Evolutionary conservation across 2,888 invertebrate species (phyloP), one percentile per base, ranked within the genome.

Genomic region (Microctonus hyperodae): DNA sequence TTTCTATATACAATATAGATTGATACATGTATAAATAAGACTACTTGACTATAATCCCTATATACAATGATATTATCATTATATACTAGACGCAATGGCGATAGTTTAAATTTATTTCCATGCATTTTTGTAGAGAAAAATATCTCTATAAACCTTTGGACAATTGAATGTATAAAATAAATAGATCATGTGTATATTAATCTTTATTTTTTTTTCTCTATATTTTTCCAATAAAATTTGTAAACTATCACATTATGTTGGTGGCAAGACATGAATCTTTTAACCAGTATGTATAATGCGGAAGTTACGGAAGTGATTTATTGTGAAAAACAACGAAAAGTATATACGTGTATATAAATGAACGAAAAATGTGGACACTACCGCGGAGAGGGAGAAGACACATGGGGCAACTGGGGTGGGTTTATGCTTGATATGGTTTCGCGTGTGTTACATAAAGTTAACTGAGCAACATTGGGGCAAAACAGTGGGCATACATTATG

Each of bases 401-500:
- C 67, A 67, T 67, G 66, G 66, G 56, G 48, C 66, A 56, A 44
- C 35, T 57, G 37, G 31, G 56, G 57, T 62, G 60, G 60, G 53
- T 3, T 66, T 66, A 25, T 51, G 66, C 58, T 66, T 66, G 66
- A 61, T 65, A 37, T 44, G 66, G 66, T 61, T 61, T 33, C 44
- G 61, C 31, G 60, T 50, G 53, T 40, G 61, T 66, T 66, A 61
- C n/a, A n/a, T 66, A 66, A 65, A 65, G 59, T 55, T 60, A 65
- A 65, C 65, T 65, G 65, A 59, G 53, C 53, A 65, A 60, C 60
- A 48, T 44, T 60, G 60, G 35, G 55, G 60, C 56, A 61, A 67
- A 67, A 67, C 63, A 67, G 63, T 63, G 63, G 51, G 67, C 67
- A 66, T 70, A 70, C 62, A 70, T 70, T 68, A 66, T 64, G 61